Percentiles rank a stretch among this genome's conserved stretches.
Conservation (phyloP, 1,140 invertebrate genomes). For the Acromyrmex heyeri region DNA sequence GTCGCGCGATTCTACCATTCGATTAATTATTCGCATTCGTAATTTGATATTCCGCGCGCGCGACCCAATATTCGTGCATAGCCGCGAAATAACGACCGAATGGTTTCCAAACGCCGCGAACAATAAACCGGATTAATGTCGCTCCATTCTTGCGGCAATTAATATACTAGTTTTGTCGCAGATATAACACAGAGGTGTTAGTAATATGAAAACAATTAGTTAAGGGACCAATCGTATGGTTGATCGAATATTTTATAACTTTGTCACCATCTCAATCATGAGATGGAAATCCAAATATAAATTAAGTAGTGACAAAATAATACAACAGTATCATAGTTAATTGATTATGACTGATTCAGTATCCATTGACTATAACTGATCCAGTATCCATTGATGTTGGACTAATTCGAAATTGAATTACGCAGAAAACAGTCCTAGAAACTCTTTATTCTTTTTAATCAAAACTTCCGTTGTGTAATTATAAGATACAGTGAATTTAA, state of each 20-base stretch:
- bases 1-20: slow-evolving; percentile 12
- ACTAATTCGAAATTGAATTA: slow-evolving; percentile 5
- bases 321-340: not conserved
- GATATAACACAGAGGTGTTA: not conserved
- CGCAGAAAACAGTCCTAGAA: not conserved
- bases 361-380: too few relatives aligned
- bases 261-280: not conserved
- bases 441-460: slow-evolving; percentile 9
- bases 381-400: too few relatives aligned
- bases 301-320: not conserved
- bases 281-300: not conserved
- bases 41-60: slow-evolving; percentile 59
- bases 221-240: not conserved
- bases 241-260: slow-evolving; percentile 22
- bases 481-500: not conserved
- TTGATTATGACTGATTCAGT: not conserved
- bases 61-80: slow-evolving; percentile 49
- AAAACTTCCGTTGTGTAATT: not conserved
- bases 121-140: slow-evolving; percentile 56
- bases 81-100: slow-evolving; percentile 57
- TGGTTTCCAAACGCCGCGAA: slow-evolving; percentile 46
- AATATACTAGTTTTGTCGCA: slow-evolving; percentile 23
- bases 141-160: slow-evolving; percentile 42
- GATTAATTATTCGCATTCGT: slow-evolving; percentile 60
- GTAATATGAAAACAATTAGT: slow-evolving; percentile 44